phyloP scores from a whole-genome alignment of 2,888 invertebrate genomes.

The Papilio demoleus region DNA sequence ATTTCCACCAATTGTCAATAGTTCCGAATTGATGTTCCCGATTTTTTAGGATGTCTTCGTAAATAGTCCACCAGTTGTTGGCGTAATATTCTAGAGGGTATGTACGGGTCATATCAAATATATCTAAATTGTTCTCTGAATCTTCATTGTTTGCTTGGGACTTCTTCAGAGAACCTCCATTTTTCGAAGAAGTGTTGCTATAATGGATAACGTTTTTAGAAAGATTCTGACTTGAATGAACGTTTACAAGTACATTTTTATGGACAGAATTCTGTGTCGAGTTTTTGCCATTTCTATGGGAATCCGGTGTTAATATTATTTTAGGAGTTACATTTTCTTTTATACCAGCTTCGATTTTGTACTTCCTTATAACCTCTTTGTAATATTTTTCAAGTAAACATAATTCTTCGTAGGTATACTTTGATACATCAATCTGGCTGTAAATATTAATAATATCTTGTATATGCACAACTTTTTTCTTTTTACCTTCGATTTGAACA shows the following conservation, averaged over 20 bases:
- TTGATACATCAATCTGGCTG: slow-evolving; percentile 70
- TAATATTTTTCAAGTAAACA: slow-evolving; percentile 77
- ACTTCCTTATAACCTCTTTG: slow-evolving; percentile 74
- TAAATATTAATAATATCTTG: slow-evolving; percentile 74
- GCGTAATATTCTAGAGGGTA: slow-evolving; percentile 78
- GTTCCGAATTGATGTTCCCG: slow-evolving; percentile 77
- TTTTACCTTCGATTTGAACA: slow-evolving; percentile 63
- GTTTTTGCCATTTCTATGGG: slow-evolving; percentile 44
- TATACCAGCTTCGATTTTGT: slow-evolving; percentile 58
- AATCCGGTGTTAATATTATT: neutral
- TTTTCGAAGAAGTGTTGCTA: too few species aligned
- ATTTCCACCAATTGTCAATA: slow-evolving; percentile 79
- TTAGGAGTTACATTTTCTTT: slow-evolving; percentile 53
- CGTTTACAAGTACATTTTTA: slow-evolving; percentile 63
- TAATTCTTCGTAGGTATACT: slow-evolving; percentile 76
- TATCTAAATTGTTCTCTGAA: slow-evolving; percentile 61
- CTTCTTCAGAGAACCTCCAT: slow-evolving; percentile 56
- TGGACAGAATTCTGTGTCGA: slow-evolving; percentile 56
- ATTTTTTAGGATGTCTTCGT: slow-evolving; percentile 73
- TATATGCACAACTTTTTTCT: slow-evolving; percentile 66
- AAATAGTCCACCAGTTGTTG: slow-evolving; percentile 80
- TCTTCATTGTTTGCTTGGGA: slow-evolving; percentile 55
- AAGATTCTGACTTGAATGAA: slow-evolving; percentile 57
- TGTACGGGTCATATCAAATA: slow-evolving; percentile 71
- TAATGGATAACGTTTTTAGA: slow-evolving; percentile 60